Percentiles rank a stretch among this genome's conserved stretches.
Conservation (phyloP, 2,888 invertebrate genomes). For the Microplitis deprimator region DNA sequence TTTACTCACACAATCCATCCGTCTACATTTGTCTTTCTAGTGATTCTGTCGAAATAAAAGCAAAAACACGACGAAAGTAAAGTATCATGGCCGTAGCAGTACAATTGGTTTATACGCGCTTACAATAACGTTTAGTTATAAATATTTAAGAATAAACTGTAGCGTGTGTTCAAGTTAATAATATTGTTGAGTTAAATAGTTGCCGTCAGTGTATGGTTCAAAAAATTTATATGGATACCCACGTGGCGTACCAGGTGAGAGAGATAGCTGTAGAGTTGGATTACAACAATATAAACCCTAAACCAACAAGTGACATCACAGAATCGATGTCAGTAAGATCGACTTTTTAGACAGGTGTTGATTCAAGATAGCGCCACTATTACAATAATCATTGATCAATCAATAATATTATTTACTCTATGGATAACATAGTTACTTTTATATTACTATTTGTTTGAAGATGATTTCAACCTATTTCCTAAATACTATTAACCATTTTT, state of each 20-base stretch:
- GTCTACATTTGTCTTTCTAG: slow-evolving; percentile 23
- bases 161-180: slow-evolving; percentile 9
- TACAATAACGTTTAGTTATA: slow-evolving; percentile 34
- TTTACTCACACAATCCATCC: slow-evolving; percentile 7
- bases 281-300: slow-evolving; percentile 5
- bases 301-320: background rate
- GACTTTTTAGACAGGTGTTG: background rate
- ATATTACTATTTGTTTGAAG: too few relatives aligned
- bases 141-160: background rate
- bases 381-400: too few relatives aligned
- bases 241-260: slow-evolving; percentile 32
- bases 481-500: background rate
- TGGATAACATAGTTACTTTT: too few relatives aligned
- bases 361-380: slow-evolving; percentile 1
- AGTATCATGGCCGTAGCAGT: slow-evolving; percentile 55
- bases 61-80: slow-evolving; percentile 48
- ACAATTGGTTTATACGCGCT: slow-evolving; percentile 57
- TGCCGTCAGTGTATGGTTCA: slow-evolving; percentile 26
- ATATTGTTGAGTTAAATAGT: slow-evolving; percentile 20
- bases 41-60: slow-evolving; percentile 39
- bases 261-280: slow-evolving; percentile 15
- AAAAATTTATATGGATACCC: slow-evolving; percentile 40
- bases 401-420: too few relatives aligned
- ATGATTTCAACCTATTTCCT: too few relatives aligned
- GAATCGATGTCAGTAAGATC: slow-evolving; percentile 8